Evolutionary conservation across 1,140 invertebrate genomes (phyloP).

Genomic region (Aphelenchoides avenae): DNA sequence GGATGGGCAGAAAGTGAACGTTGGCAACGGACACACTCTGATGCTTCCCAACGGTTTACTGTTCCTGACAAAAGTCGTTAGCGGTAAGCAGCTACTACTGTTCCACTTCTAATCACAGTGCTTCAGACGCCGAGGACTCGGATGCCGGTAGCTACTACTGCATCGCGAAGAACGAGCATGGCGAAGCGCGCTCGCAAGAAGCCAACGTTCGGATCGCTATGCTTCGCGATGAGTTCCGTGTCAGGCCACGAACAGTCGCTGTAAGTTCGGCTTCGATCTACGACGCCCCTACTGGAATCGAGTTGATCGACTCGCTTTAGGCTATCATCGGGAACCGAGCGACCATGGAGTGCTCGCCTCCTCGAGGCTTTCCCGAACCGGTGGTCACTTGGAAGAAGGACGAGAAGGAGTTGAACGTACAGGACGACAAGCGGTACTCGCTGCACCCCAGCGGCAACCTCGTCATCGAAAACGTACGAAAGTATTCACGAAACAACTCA

Average conservation of each 20-base stretch:
- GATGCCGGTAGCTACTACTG: conserved; percentile 45
- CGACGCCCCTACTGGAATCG: too few relatives aligned
- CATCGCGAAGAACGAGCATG: conserved; percentile 30
- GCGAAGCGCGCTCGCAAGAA: conserved; percentile 33
- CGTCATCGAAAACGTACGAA: conserved; percentile 44
- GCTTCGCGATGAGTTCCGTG: conserved; percentile 38
- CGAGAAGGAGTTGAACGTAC: conserved; percentile 25
- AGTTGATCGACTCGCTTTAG: conserved; percentile 2
- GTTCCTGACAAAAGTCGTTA: conserved; percentile 41
- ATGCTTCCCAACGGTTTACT: conserved; percentile 43
- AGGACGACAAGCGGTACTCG: conserved; percentile 25
- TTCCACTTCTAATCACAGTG: conserved; percentile 1
- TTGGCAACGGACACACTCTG: conserved; percentile 40
- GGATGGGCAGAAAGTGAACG: conserved; percentile 35
- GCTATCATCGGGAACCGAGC: conserved; percentile 34
- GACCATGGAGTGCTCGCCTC: conserved; percentile 36
- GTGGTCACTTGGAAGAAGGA: conserved; percentile 33
- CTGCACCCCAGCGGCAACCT: conserved; percentile 38
- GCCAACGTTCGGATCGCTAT: conserved; percentile 38
- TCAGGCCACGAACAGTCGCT: too few relatives aligned
- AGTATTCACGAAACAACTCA: too few relatives aligned
- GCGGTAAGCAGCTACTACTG: conserved; percentile 25
- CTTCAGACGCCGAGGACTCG: conserved; percentile 25
- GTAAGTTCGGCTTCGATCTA: too few relatives aligned
- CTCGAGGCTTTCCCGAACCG: conserved; percentile 39